Evolutionary conservation across 1,140 invertebrate species (phyloP).

Genomic region (Scaptomyza hsui): DNA sequence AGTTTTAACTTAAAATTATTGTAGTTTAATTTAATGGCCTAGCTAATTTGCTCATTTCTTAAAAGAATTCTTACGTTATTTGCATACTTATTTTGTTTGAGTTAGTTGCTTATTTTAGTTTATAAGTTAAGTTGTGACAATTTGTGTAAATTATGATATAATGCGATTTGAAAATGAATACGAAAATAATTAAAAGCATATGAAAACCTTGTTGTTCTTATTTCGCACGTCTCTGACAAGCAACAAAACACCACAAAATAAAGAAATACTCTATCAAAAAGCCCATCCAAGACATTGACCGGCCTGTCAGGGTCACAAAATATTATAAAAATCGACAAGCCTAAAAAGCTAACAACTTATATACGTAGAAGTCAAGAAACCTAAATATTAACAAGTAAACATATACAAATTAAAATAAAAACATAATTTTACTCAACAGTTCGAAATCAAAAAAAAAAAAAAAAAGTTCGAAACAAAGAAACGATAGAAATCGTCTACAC

Average conservation of each 20-base stretch:
- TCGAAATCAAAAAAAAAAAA: constrained; percentile 27
- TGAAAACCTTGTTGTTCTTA: constrained; percentile 49
- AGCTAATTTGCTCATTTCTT: constrained; percentile 33
- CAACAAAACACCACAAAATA: constrained; percentile 24
- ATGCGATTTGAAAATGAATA: constrained; percentile 78
- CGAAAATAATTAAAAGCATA: constrained; percentile 60
- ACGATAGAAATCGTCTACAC: constrained; percentile 42
- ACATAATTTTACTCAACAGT: constrained; percentile 45
- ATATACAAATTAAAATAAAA: constrained; percentile 28
- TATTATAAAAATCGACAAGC: constrained; percentile 50
- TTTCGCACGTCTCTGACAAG: constrained; percentile 11
- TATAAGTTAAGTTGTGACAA: constrained; percentile 79
- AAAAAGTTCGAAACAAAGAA: constrained; percentile 23
- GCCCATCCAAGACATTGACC: constrained; percentile 66
- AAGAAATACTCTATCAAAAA: constrained; percentile 57
- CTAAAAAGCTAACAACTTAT: constrained; percentile 63
- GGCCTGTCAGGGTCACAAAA: constrained; percentile 49
- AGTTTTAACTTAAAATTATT: constrained; percentile 5
- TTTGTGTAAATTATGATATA: constrained; percentile 81
- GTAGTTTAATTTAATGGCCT: constrained; percentile 22
- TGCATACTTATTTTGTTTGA: constrained; percentile 57
- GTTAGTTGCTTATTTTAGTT: constrained; percentile 72
- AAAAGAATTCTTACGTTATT: constrained; percentile 35
- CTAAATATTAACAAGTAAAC: constrained; percentile 53
- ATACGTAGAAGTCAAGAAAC: constrained; percentile 68